These are phyloP conservation scores for Pseudocheirus occidentalis DNA, from an alignment of 2,797 vertebrate genomes.

Conservation along the genomic window DNA sequence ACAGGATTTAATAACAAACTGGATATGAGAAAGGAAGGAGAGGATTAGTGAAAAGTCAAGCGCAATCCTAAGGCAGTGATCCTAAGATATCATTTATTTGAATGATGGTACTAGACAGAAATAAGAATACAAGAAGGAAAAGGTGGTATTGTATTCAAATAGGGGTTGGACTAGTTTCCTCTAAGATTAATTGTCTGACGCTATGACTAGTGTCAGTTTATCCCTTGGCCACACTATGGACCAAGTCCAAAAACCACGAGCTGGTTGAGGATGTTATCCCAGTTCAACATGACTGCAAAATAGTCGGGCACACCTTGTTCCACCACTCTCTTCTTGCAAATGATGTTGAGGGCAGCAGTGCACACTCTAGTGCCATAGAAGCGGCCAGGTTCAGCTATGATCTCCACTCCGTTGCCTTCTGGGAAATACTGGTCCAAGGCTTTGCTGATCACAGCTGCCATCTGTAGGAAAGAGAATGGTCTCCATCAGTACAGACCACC, in stretches of 20 bases:
- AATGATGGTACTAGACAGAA: not conserved
- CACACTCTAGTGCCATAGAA: constrained; percentile 45
- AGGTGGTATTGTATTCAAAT: not conserved
- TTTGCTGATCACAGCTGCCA: not conserved
- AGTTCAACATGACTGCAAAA: not conserved
- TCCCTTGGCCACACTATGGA: not conserved
- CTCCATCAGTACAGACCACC: not conserved
- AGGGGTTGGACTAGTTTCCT: not conserved
- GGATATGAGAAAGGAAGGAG: not conserved
- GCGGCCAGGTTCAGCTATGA: constrained; percentile 50
- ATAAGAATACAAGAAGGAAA: not conserved
- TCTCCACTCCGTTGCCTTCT: fast-evolving
- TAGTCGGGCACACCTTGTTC: constrained; percentile 8
- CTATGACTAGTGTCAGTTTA: not conserved
- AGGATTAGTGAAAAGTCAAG: not conserved
- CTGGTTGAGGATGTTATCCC: not conserved
- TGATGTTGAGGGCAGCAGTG: constrained; percentile 29
- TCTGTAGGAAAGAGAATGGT: not conserved
- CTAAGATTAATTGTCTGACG: not conserved
- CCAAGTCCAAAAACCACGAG: not conserved
- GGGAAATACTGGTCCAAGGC: constrained; percentile 64
- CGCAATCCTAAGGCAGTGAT: not conserved
- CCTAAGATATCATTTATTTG: not conserved
- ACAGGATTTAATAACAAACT: not conserved
- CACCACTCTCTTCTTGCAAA: constrained; percentile 55